phyloP scores from a whole-genome alignment of 64 coral and sea anemone genomes.

The Montipora capricornis region DNA sequence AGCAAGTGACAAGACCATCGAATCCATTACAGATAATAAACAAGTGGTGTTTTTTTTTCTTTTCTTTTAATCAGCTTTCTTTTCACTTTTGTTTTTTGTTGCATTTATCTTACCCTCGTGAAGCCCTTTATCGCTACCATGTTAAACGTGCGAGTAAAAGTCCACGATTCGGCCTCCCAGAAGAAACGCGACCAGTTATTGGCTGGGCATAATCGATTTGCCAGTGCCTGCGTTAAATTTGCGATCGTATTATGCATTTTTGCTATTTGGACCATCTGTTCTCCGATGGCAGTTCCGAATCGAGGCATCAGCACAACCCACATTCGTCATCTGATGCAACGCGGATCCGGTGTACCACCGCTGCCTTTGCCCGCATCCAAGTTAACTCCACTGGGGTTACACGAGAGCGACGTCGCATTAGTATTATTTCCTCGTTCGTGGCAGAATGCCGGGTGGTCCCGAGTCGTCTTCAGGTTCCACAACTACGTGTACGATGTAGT shows the following conservation, averaged over 20 bases:
- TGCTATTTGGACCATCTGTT: neutral
- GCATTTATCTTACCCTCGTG: too few species aligned
- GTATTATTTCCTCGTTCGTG: neutral
- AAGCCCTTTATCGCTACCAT: too few species aligned
- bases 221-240: neutral
- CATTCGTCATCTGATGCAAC: neutral
- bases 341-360: neutral
- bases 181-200: neutral
- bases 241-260: neutral
- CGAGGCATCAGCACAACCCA: neutral
- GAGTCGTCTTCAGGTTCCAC: neutral
- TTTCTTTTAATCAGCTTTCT: too few species aligned
- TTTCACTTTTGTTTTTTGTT: too few species aligned
- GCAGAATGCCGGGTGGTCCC: neutral
- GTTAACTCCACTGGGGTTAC: neutral
- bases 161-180: neutral
- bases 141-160: too few species aligned
- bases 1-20: too few species aligned
- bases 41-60: too few species aligned
- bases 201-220: neutral
- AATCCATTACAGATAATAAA: neutral
- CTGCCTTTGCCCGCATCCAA: neutral
- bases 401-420: neutral
- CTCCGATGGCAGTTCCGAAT: neutral
- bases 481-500: neutral